Percentiles rank a stretch among this genome's conserved stretches.
These are phyloP conservation scores for Denticeps clupeoides DNA, from an alignment of 2,797 vertebrate genomes.

Conservation along the genomic window DNA sequence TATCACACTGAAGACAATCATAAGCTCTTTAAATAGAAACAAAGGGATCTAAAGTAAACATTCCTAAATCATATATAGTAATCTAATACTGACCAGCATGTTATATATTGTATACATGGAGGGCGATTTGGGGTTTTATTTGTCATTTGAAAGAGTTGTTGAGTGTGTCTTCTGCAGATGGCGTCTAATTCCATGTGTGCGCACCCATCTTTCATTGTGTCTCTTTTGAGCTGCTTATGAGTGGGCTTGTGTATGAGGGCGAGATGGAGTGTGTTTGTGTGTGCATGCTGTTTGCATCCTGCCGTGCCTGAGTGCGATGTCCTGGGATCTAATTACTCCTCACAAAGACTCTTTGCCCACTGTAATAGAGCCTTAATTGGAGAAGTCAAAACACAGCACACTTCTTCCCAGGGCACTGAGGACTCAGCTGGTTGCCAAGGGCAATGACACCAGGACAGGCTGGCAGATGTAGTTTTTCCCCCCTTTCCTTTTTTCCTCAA, in stretches of 20 bases:
- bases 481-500: neutral
- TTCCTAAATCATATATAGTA: too few species aligned
- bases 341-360: slow-evolving; percentile 12
- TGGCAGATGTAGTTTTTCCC: slow-evolving; percentile 17
- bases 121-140: too few species aligned
- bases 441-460: slow-evolving; percentile 20
- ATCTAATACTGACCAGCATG: too few species aligned
- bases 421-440: slow-evolving; percentile 35
- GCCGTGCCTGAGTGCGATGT: slow-evolving; percentile 19
- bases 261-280: slow-evolving; percentile 3
- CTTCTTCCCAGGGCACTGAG: slow-evolving; percentile 20
- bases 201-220: too few species aligned
- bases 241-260: neutral
- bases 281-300: slow-evolving; percentile 15
- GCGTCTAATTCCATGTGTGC: too few species aligned
- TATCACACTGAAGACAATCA: too few species aligned
- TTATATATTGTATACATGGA: too few species aligned
- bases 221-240: too few species aligned
- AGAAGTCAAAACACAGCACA: slow-evolving; percentile 26
- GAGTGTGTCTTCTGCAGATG: too few species aligned
- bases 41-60: too few species aligned
- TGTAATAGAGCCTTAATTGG: slow-evolving; percentile 34
- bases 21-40: too few species aligned
- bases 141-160: too few species aligned
- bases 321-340: slow-evolving; percentile 31